These are phyloP conservation scores for Crotophaga sulcirostris DNA, from an alignment of 2,113 vertebrate genomes.

Conservation along the genomic window DNA sequence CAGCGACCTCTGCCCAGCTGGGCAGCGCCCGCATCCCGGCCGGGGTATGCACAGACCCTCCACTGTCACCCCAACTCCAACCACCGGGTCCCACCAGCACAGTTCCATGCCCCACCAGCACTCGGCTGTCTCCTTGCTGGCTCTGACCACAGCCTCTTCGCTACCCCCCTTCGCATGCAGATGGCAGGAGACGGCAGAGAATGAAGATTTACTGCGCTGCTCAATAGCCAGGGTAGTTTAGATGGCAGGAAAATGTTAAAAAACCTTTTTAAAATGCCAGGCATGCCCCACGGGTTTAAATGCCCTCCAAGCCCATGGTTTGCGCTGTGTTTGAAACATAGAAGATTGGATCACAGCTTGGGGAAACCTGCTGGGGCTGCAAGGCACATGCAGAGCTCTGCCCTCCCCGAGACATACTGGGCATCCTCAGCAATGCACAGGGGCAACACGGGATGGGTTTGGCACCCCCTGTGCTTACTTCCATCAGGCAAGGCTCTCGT, in stretches of 20 bases:
- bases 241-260: not conserved
- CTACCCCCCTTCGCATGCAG: not conserved
- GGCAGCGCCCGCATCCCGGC: not conserved
- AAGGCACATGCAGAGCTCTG: not conserved
- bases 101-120: accelerated
- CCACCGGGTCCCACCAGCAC: not conserved
- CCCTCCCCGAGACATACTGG: accelerated
- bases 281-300: not conserved
- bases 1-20: slow-evolving; percentile 48
- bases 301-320: not conserved
- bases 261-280: slow-evolving; percentile 15
- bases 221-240: not conserved
- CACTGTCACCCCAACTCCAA: accelerated
- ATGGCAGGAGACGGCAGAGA: slow-evolving; percentile 20
- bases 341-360: not conserved
- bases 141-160: not conserved
- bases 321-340: not conserved
- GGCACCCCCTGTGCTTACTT: not conserved
- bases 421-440: not conserved
- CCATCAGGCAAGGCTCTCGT: not conserved
- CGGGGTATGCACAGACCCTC: not conserved
- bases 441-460: not conserved
- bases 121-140: not conserved
- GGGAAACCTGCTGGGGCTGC: not conserved
- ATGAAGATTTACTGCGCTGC: not conserved